Base-by-base conservation (phyloP, 2,888 invertebrate genomes). In the Scotopteryx bipunctaria region DNA sequence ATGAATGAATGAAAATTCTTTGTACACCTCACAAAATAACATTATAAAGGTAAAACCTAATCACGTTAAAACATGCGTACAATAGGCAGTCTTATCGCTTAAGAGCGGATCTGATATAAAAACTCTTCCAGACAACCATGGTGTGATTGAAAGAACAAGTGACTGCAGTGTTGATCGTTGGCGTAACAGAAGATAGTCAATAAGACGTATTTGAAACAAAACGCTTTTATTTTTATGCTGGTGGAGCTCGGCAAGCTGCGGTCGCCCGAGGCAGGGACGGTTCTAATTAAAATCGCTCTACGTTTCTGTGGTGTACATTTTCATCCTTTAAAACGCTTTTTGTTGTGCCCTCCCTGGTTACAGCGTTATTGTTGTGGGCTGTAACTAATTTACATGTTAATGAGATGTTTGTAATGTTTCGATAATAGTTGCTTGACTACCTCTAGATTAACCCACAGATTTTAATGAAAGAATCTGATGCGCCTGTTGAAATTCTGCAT, bases 371-470 rank as follows among this genome's bases (percentile, higher is more conserved):
- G 81, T 86, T 83, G 82, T 81, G 81, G 83, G 78, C 63, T 77
- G 80, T 76, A 79, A 83, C 85, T 87, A 83, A 89, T 88, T 87
- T 86, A 86, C 86, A 89, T 88, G 83, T 81, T 88, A 88, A 87
- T 88, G 79, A 87, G 82, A 76, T 76, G 71, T 73, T 71, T 64
- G 71, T 72, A 73, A 73, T 75, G 68, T 72, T 71, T 73, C 59
- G 61, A 61, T 61, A 56, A 56, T 76, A 73, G 73, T 76, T 62
- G 63, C 47, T 58, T 65, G 61, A 61, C 62, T 69, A 64, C 66
- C 62, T 62, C 62, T 54, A 66, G 63, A 67, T 67, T 63, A 63
- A 59, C 61, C 55, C 41, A 43, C 55, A 46, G 55, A 50, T 51
- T 53, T 53, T 29, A 52, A 52, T 42, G 36, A 42, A 52, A 25